Conservation (phyloP, 2,113 vertebrate genomes). For the Fregetta grallaria region DNA sequence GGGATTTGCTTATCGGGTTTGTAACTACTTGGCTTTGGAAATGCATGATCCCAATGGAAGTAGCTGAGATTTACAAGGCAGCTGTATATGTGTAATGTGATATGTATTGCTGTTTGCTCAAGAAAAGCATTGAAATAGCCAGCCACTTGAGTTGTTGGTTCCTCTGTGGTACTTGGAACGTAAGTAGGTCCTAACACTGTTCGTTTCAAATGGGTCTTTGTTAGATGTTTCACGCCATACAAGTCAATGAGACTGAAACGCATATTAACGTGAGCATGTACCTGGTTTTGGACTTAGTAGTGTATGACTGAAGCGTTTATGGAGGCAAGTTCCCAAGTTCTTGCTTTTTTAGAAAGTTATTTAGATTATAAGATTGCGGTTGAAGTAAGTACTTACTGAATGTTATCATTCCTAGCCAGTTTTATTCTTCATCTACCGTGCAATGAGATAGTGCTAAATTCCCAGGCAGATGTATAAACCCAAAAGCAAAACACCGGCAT, state of each 20-base stretch:
- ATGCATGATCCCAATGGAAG: neutral
- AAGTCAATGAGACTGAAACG: neutral
- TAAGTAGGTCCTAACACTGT: neutral
- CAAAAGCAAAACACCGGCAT: neutral
- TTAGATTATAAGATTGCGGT: neutral
- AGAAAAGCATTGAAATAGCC: neutral
- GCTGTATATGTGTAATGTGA: neutral
- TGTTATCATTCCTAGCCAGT: neutral
- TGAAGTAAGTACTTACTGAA: neutral
- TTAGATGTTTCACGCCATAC: neutral
- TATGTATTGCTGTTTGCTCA: neutral
- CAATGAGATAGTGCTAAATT: neutral
- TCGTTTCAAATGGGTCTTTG: neutral
- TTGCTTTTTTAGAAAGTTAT: neutral
- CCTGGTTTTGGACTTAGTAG: neutral
- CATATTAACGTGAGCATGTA: neutral
- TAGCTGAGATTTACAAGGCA: neutral
- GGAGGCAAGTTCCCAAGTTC: neutral
- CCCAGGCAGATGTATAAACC: slow-evolving; percentile 36
- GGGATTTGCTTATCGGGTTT: neutral
- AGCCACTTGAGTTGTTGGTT: neutral
- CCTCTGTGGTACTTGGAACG: neutral
- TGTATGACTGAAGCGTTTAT: neutral
- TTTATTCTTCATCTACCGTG: neutral
- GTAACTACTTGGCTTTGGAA: neutral